These are phyloP conservation scores for Heliconius ethilla DNA, from an alignment of 2,888 invertebrate species.

Conservation along the genomic window DNA sequence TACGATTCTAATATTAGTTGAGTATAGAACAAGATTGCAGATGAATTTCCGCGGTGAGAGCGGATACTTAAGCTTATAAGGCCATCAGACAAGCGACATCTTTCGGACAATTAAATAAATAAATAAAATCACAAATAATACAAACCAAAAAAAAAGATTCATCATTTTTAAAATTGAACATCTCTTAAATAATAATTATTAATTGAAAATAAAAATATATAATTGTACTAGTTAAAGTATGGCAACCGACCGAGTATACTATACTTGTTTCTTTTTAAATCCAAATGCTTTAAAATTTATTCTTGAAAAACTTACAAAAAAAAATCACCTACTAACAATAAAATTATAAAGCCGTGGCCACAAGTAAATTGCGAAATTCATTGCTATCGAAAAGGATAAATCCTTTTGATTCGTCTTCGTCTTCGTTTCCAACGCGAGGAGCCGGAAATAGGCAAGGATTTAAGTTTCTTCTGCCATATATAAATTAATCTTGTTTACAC, in stretches of 20 bases:
- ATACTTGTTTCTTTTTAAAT: not conserved
- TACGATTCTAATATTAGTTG: constrained; percentile 9
- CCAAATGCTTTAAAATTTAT: not conserved
- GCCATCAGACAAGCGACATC: constrained; percentile 47
- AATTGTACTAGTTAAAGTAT: not conserved
- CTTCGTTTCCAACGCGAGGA: constrained; percentile 47
- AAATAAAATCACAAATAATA: not conserved
- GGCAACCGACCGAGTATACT: not conserved
- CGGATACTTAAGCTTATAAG: constrained; percentile 51
- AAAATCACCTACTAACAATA: not conserved
- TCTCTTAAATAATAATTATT: too few relatives aligned
- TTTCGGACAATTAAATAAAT: not conserved
- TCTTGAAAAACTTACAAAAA: not conserved
- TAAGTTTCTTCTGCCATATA: constrained; percentile 64
- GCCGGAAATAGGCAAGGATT: constrained; percentile 47
- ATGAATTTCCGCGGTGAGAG: constrained; percentile 63
- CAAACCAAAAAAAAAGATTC: too few relatives aligned
- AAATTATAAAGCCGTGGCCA: constrained; percentile 47
- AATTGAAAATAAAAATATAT: too few relatives aligned
- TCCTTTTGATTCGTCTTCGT: constrained; percentile 60
- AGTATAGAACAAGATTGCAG: constrained; percentile 57
- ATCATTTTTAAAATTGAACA: too few relatives aligned
- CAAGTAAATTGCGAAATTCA: constrained; percentile 61
- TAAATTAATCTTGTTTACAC: constrained; percentile 53
- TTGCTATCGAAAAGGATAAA: constrained; percentile 66